phyloP scores from a whole-genome alignment of 2,113 vertebrate genomes.

The Odocoileus hemionus region DNA sequence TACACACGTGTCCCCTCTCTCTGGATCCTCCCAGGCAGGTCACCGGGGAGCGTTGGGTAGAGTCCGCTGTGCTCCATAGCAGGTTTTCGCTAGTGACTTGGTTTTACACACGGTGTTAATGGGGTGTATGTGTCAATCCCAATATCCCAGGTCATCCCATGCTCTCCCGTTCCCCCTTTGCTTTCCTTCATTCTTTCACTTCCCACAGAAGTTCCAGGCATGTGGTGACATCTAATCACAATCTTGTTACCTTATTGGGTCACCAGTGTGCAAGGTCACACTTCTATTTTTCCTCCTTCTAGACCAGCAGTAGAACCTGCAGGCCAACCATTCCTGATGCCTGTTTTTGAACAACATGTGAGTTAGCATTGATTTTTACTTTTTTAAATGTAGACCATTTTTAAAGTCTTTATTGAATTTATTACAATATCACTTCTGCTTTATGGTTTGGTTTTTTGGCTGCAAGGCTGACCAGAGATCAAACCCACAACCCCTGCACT shows the following conservation, averaged over 20 bases:
- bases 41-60: fast-evolving
- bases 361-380: neutral
- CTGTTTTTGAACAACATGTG: neutral
- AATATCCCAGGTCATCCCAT: fast-evolving
- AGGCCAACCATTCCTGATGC: neutral
- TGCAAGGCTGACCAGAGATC: neutral
- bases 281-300: neutral
- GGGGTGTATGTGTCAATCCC: neutral
- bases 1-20: fast-evolving
- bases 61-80: fast-evolving
- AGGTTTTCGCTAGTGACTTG: neutral
- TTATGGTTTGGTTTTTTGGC: neutral
- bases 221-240: neutral
- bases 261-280: neutral
- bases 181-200: neutral
- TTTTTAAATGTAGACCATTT: neutral
- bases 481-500: neutral
- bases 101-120: fast-evolving
- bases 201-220: neutral
- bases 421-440: neutral
- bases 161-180: neutral
- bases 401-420: neutral
- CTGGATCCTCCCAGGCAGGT: neutral
- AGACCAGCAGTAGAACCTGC: neutral
- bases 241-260: neutral